Evolutionary conservation across 2,113 vertebrate genomes (phyloP).

Genomic region (Callorhinus ursinus): DNA sequence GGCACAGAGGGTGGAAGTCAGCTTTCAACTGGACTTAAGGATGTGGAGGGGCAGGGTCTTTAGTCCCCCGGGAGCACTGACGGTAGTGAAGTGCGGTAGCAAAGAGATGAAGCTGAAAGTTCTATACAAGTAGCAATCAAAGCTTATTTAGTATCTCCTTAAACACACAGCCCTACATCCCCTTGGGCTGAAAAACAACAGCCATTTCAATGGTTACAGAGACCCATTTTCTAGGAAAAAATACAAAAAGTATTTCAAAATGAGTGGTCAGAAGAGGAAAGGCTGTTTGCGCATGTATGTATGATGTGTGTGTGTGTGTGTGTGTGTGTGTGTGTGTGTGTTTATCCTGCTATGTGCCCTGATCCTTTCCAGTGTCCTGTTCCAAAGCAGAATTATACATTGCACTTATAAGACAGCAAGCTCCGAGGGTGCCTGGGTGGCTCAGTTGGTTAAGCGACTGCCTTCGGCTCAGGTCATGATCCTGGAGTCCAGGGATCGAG

Average conservation of each 20-base stretch:
- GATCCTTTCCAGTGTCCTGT: background rate
- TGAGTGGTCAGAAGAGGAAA: constrained; percentile 16
- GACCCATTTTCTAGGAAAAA: constrained; percentile 22
- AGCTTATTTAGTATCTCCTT: constrained; percentile 31
- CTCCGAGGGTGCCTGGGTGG: background rate
- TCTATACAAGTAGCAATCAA: background rate
- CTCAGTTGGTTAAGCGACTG: no score
- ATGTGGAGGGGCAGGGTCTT: background rate
- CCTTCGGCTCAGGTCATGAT: no score
- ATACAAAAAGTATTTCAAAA: background rate
- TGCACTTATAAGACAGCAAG: background rate
- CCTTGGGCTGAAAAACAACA: background rate
- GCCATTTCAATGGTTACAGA: constrained; percentile 66
- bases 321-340: background rate
- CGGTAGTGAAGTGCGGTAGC: background rate
- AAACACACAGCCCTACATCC: constrained; percentile 23
- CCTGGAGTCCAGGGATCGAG: no score
- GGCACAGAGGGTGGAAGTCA: background rate
- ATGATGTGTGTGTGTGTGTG: background rate
- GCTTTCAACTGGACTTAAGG: background rate
- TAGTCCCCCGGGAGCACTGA: background rate
- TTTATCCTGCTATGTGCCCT: background rate
- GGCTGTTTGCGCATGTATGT: background rate
- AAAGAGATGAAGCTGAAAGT: background rate
- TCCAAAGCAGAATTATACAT: background rate